phyloP scores from a whole-genome alignment of 2,113 vertebrate species.

The Corythaeola cristata region DNA sequence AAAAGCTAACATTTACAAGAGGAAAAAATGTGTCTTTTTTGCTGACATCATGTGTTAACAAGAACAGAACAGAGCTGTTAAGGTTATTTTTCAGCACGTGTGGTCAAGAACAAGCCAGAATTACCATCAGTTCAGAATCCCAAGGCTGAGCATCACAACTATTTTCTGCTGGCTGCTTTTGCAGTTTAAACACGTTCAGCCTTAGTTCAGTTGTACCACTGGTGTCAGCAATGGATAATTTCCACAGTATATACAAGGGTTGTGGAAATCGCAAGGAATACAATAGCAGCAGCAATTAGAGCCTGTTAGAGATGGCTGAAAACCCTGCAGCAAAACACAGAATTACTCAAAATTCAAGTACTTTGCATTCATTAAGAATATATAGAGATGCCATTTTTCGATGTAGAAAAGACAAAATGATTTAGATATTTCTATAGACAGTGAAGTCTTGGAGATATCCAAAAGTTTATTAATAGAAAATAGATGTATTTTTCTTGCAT shows the following conservation, averaged over 20 bases:
- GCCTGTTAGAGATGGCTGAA: not conserved
- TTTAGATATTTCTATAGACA: not conserved
- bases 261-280: not conserved
- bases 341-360: not conserved
- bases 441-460: not conserved
- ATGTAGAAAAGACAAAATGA: not conserved
- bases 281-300: not conserved
- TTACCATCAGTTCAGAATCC: not conserved
- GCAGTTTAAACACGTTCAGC: not conserved
- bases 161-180: not conserved
- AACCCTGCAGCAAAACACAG: not conserved
- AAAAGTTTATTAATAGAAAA: not conserved
- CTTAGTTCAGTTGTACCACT: not conserved
- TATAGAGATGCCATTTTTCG: not conserved
- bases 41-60: not conserved
- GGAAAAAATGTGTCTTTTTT: not conserved
- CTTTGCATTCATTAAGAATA: not conserved
- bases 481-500: not conserved
- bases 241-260: not conserved
- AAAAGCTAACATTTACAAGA: not conserved
- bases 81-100: not conserved
- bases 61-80: not conserved
- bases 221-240: not conserved
- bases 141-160: not conserved
- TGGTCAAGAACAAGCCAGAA: not conserved